A percentile compares a stretch with the other conserved stretches of the same genome.
Conservation (phyloP, 2,113 vertebrate species). For the Illadopsis cleaveri region DNA sequence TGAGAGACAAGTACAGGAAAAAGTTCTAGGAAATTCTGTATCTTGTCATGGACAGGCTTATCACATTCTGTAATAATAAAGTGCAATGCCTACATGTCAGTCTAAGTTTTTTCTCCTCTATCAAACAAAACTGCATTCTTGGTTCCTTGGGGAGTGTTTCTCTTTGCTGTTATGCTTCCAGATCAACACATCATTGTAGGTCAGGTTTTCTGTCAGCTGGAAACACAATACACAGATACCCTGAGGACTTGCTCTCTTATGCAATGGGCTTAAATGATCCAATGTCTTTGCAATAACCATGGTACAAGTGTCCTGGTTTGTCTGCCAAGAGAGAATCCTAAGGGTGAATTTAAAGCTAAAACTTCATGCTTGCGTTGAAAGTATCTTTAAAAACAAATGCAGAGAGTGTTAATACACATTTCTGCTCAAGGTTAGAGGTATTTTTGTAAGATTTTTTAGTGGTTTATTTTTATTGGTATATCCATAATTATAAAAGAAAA, state of each 20-base stretch:
- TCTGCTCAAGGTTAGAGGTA: not conserved
- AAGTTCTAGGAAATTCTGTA: constrained; percentile 37
- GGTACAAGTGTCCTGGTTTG: not conserved
- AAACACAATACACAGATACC: constrained; percentile 26
- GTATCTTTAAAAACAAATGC: not conserved
- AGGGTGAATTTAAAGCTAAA: not conserved
- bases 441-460: not conserved
- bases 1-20: not conserved
- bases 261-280: constrained; percentile 24
- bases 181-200: constrained; percentile 53
- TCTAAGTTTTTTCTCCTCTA: constrained; percentile 34
- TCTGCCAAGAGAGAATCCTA: not conserved
- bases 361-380: not conserved
- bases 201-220: constrained; percentile 49
- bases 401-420: not conserved
- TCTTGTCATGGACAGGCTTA: constrained; percentile 28
- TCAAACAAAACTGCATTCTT: constrained; percentile 42
- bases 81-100: constrained; percentile 5
- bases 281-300: not conserved
- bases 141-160: constrained; percentile 28
- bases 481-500: not conserved
- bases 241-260: not conserved
- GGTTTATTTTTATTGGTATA: not conserved
- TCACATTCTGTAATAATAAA: constrained; percentile 22
- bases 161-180: constrained; percentile 49